Evolutionary conservation across 2,113 vertebrate genomes (phyloP).

Genomic region (Struthidea cinerea): DNA sequence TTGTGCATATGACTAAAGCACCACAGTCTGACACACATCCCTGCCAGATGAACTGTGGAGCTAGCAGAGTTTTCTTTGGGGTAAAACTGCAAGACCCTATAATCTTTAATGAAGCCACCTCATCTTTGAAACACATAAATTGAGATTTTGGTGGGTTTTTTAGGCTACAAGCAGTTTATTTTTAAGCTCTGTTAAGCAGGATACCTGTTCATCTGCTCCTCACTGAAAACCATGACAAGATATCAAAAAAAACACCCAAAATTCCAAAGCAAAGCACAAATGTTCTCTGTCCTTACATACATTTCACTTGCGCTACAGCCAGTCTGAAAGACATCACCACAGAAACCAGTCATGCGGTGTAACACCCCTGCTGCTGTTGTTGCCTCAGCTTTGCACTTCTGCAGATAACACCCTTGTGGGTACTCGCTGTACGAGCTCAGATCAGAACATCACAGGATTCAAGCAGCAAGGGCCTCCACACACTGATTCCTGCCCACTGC

Average conservation of each 20-base stretch:
- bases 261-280: not conserved
- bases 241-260: not conserved
- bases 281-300: not conserved
- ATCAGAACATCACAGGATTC: not conserved
- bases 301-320: not conserved
- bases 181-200: not conserved
- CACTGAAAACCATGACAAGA: not conserved
- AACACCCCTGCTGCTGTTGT: not conserved
- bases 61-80: not conserved
- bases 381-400: not conserved
- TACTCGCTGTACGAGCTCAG: not conserved
- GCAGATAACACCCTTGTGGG: not conserved
- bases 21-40: fast-evolving
- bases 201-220: not conserved
- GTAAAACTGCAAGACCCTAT: not conserved
- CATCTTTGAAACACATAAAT: not conserved
- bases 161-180: not conserved
- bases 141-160: not conserved
- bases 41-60: not conserved
- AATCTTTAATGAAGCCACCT: not conserved
- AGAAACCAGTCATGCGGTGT: not conserved
- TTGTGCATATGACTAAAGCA: not conserved
- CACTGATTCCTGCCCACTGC: not conserved
- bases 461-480: not conserved
- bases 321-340: not conserved